Evolutionary conservation across 2,888 invertebrate genomes (phyloP).

Genomic region (Isoperla grammatica): DNA sequence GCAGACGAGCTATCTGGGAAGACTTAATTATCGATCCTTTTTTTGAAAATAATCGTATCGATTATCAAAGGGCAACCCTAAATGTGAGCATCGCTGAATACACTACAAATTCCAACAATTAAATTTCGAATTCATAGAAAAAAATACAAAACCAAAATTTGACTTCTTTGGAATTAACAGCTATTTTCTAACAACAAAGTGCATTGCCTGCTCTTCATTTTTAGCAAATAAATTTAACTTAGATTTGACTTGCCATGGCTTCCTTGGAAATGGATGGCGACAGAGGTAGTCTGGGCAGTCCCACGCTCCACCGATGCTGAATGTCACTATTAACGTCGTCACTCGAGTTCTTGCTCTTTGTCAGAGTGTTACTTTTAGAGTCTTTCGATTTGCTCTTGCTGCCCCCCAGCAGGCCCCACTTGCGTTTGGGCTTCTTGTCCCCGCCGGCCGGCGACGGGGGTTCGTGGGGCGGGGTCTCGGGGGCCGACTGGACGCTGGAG

Average conservation of each 20-base stretch:
- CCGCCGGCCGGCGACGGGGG: conserved; percentile 29
- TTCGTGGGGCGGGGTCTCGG: conserved; percentile 44
- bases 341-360: conserved; percentile 50
- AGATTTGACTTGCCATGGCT: conserved; percentile 59
- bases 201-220: too few relatives aligned
- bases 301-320: conserved; percentile 65
- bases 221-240: too few relatives aligned
- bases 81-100: too few relatives aligned
- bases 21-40: too few relatives aligned
- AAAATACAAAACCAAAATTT: too few relatives aligned
- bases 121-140: too few relatives aligned
- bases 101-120: too few relatives aligned
- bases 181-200: too few relatives aligned
- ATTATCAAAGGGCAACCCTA: too few relatives aligned
- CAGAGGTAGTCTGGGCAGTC: conserved; percentile 61
- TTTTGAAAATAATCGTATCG: too few relatives aligned
- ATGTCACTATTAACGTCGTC: conserved; percentile 10
- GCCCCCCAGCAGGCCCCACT: conserved; percentile 63
- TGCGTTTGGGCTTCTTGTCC: conserved; percentile 57
- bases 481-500: conserved; percentile 66
- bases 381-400: conserved; percentile 45
- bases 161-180: too few relatives aligned
- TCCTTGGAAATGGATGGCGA: conserved; percentile 74
- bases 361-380: conserved; percentile 61
- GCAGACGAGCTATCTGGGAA: too few relatives aligned